Evolutionary conservation across 1,140 invertebrate species (phyloP), one percentile per base, ranked within the genome.

Genomic region (Akabosia matsudoensis): DNA sequence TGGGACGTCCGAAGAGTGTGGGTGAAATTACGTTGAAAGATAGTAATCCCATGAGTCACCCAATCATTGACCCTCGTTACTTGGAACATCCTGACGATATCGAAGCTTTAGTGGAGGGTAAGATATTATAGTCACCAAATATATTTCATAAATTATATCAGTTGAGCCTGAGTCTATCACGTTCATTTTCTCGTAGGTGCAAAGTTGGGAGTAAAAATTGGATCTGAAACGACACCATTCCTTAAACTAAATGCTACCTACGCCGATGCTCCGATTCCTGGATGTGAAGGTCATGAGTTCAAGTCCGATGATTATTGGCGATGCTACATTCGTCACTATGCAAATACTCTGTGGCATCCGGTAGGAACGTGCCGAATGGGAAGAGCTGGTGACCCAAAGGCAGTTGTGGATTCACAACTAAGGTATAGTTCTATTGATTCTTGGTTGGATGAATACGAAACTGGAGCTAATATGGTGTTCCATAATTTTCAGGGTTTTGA

Each of bases 241-340:
- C 28, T 45, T 31, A 74, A 71, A 33, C 79, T 83, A 7, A 74
- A 77, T n/a, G 77, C 83, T 10, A 80, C 80, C 75, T 79, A 83
- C 22, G 82, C 78, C 30, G 74, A 79, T 10, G 88, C 89, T 3
- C 90, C 91, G 1, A 83, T 93, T 78, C 92, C 92, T 0, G 93
- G 92, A 16, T 96, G 93, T 82, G 90, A 88, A 75, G 87, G 91
- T 52, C 86, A 88, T 28, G 87, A 88, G 78, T 93, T 93, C 82
- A 89, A 88, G 18, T 90, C 89, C 0, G 93, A 95, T 78, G 88
- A 88, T 1, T 96, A 94, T 81, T 90, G 93, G 86, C 93, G 93
- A 82, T 96, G 93, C 82, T 90, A 93, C 82, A 92, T 93, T n/a
- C 85, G 93, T 18, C 92, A 92, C 28, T 92, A 94, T 70, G 91